Evolutionary conservation across 2,888 invertebrate genomes (phyloP), one percentile per base, ranked within the genome.

Genomic region (Lycia hirtaria): DNA sequence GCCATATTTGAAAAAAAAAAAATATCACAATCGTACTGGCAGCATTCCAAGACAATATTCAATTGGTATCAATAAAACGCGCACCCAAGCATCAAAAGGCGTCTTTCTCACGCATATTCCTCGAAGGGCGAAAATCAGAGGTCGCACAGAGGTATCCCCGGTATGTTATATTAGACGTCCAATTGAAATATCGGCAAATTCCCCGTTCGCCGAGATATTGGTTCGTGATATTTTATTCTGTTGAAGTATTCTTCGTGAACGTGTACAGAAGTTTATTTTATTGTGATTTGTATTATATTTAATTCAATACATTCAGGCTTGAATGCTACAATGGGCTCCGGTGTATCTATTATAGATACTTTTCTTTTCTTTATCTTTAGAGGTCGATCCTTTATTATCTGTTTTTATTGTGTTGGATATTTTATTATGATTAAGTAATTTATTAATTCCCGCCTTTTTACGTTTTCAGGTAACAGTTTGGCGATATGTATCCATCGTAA

Each of bases 131-230:
- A 38, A 61, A 64, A 67, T 60, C 65, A 63, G 60, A 67, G 65
- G 63, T 61, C 59, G 61, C 62, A 43, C 15, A 58, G 52, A 56
- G 61, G 63, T 58, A 65, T 67, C 48, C 6, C 35, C 28, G 57
- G 48, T 58, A 53, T 67, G 61, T 63, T 62, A 59, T 64, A 67
- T 64, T 62, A 60, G 56, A 60, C 48, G 41, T 56, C 35, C 50
- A 51, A 60, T 62, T 53, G 59, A 67, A 59, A 62, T 62, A 61
- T 67, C 61, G 56, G 51, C 50, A 37, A 54, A 63, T 61, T 63
- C 59, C n/a, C 22, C 32, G 26, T 43, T 54, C 24, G 30, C 28
- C 37, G 24, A 22, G 37, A 20, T 54, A 54, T 55, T 60, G 60
- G 45, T 45, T 43, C 33, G 30, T 47, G 37, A 59, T 55, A 43